Base-by-base conservation (phyloP, 2,113 vertebrate species). In the Austrofundulus limnaeus region DNA sequence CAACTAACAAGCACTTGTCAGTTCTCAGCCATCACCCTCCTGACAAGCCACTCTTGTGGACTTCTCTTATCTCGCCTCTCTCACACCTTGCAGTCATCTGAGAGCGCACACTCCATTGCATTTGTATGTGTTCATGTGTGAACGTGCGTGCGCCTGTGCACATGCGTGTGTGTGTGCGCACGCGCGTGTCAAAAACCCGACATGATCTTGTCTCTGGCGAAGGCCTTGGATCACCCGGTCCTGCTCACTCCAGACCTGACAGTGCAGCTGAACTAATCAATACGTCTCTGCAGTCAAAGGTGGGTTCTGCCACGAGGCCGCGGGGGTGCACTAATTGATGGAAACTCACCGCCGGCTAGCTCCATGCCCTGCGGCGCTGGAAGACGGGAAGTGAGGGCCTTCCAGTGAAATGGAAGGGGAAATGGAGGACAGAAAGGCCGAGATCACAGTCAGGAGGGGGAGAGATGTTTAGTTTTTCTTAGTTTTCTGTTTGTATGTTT, bases 201-300 rank as follows among this genome's bases (percentile, higher is more conserved):
- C 87, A 85, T 93, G 93, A 88, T 84, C 81, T 91, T 94, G 94
- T 94, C 93, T 95, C 92, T 85, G 72, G 92, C 90, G 92, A 93
- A 93, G 91, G 87, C 87, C 92, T 94, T 95, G 95, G 94, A 98
- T 98, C 95, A 93, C 75, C 71, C 72, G 56, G 88, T 90, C 92
- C 92, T 93, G 82, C 92, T 94, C 94, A 93, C 94, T 95, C 87
- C 92, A 94, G 93, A 95, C 96, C 94, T 95, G 94, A 95, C 95
- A 97, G 94, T 92, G 91, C 90, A 94, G 94, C 95, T 93, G 93
- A 90, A 93, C 90, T 96, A 95, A 98, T 96, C 95, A 96, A 98
- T 97, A 98, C 85, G 85, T 92, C 66, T 83, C 92, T 89, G 90
- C 88, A 91, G 94, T 93, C 91, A 94, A 94, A 95, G 74, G 81